Conservation (phyloP, 2,888 invertebrate species). For the Spilosoma lubricipeda region DNA sequence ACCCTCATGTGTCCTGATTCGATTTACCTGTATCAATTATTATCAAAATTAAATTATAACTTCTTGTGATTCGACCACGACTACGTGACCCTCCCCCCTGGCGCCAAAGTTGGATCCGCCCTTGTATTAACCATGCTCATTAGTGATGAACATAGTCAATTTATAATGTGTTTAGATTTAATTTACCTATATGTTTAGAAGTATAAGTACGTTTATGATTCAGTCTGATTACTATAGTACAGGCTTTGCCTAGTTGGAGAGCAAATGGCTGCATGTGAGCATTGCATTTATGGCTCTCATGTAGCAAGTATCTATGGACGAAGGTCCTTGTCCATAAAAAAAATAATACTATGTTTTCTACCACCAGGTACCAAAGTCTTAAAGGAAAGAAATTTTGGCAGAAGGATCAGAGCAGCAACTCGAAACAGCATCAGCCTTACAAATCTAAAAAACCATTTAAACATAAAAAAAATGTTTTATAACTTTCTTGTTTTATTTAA, state of each 20-base stretch:
- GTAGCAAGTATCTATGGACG: no score
- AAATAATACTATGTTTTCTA: conserved; percentile 26
- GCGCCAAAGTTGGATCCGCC: no score
- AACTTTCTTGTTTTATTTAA: conserved; percentile 42
- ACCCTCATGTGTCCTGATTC: no score
- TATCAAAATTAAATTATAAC: no score
- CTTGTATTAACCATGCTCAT: neutral
- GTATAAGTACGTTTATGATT: neutral
- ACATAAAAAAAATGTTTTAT: conserved; percentile 58
- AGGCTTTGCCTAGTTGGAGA: neutral
- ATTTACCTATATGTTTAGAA: neutral
- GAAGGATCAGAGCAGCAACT: conserved; percentile 55
- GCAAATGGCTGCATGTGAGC: neutral
- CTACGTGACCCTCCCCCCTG: no score
- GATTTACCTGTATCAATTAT: no score
- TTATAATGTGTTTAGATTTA: neutral
- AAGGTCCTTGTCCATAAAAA: no score
- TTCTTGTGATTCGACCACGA: no score
- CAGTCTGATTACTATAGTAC: neutral
- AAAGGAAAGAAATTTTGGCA: conserved; percentile 81
- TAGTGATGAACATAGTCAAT: neutral
- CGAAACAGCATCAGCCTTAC: conserved; percentile 51
- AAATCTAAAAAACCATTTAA: conserved; percentile 74
- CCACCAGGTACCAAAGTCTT: conserved; percentile 82
- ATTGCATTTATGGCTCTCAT: no score